phyloP scores from a whole-genome alignment of 1,140 invertebrate species.

The Pseudomyrmex cubaensis region DNA sequence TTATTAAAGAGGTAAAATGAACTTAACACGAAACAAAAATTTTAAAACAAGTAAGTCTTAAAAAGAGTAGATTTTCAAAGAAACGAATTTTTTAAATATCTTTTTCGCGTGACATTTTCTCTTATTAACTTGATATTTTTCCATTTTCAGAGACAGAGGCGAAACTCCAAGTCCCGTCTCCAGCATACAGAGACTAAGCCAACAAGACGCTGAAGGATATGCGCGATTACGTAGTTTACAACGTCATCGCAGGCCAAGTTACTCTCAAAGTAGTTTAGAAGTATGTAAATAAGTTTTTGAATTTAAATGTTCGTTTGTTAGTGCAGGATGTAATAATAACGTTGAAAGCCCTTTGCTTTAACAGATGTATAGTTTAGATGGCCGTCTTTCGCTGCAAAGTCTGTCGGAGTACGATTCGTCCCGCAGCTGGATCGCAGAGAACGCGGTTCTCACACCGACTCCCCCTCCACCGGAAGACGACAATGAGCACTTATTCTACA shows the following conservation, averaged over 20 bases:
- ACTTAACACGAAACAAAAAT: slow-evolving; percentile 40
- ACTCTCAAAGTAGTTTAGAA: slow-evolving; percentile 83
- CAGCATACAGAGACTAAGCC: slow-evolving; percentile 90
- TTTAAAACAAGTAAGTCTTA: not conserved
- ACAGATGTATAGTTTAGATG: slow-evolving; percentile 84
- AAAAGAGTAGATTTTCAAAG: no score
- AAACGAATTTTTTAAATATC: not conserved
- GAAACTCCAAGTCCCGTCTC: slow-evolving; percentile 93
- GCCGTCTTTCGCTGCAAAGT: slow-evolving; percentile 82
- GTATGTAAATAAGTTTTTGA: slow-evolving; percentile 60
- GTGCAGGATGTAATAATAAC: not conserved
- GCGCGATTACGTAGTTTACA: slow-evolving; percentile 91
- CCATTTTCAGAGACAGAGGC: slow-evolving; percentile 86
- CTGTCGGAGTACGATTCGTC: slow-evolving; percentile 82
- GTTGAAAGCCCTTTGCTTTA: slow-evolving; percentile 39
- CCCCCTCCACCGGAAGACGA: slow-evolving; percentile 75
- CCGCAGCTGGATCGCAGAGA: slow-evolving; percentile 80
- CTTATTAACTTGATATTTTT: not conserved
- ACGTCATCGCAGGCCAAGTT: slow-evolving; percentile 87
- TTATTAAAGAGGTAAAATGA: slow-evolving; percentile 14
- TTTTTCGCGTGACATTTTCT: slow-evolving; percentile 29
- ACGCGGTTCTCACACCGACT: slow-evolving; percentile 71
- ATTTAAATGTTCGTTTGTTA: not conserved
- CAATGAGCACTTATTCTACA: slow-evolving; percentile 86
- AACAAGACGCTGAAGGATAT: slow-evolving; percentile 92